Percentiles rank a stretch among this genome's conserved stretches.
Evolutionary conservation across 1,140 invertebrate species (phyloP).

Genomic region (Saccostrea glomerata): DNA sequence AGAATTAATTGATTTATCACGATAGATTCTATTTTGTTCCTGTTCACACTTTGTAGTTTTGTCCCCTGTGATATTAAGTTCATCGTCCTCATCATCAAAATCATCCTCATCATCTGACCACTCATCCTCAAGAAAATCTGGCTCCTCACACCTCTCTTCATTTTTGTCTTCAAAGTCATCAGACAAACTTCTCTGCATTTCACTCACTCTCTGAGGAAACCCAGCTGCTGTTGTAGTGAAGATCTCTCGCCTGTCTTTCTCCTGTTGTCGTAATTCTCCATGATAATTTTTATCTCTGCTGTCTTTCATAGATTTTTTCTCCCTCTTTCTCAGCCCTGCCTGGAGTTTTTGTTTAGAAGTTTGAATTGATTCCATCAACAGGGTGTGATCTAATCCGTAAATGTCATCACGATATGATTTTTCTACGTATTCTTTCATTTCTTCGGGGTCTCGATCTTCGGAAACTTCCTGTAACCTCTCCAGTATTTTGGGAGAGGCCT

Average conservation of each 20-base stretch:
- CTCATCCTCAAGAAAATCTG: slow-evolving; percentile 16
- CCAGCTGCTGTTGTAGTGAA: background rate
- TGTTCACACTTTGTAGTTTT: background rate
- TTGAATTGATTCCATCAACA: background rate
- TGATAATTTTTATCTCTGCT: background rate
- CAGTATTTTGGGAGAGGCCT: background rate
- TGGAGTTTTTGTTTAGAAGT: background rate
- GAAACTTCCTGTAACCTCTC: background rate
- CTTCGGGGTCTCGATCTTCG: background rate
- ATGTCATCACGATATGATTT: slow-evolving; percentile 20
- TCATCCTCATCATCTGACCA: slow-evolving; percentile 4
- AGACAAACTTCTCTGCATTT: background rate
- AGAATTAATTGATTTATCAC: background rate
- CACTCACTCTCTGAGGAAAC: background rate
- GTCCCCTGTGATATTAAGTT: background rate
- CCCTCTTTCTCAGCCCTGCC: slow-evolving; percentile 8
- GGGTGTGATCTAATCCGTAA: slow-evolving; percentile 30
- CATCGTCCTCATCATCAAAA: slow-evolving; percentile 30
- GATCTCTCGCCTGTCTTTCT: background rate
- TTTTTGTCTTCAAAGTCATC: background rate
- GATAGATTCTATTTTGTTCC: background rate
- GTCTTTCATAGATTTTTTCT: background rate
- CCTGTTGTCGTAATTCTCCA: background rate
- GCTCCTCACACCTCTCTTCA: background rate
- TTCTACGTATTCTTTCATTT: background rate